Percentiles rank a stretch among this genome's conserved stretches.
Conservation (phyloP, 1,140 invertebrate genomes). For the Campoletis sonorensis region DNA sequence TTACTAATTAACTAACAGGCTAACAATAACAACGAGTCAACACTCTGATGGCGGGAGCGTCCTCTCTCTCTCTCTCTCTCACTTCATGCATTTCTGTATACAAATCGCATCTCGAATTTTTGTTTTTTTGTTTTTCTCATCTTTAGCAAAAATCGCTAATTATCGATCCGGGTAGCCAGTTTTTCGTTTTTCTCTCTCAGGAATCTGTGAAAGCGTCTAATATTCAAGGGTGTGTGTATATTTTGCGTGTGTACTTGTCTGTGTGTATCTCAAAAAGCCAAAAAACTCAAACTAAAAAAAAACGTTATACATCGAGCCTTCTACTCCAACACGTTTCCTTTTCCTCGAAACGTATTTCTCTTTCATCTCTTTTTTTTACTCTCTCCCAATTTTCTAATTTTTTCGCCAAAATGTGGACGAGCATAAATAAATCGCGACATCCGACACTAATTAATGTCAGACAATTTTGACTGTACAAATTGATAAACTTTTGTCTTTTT, state of each 20-base stretch:
- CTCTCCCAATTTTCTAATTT: slow-evolving; percentile 28
- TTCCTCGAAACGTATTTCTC: too few relatives aligned
- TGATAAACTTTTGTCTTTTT: slow-evolving; percentile 58
- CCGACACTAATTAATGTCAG: slow-evolving; percentile 18
- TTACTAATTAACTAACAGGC: slow-evolving; percentile 78
- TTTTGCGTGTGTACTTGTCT: too few relatives aligned
- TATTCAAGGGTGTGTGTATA: too few relatives aligned
- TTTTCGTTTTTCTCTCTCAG: not conserved
- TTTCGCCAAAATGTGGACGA: slow-evolving; percentile 24
- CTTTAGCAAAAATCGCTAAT: slow-evolving; percentile 54
- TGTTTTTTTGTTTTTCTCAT: too few relatives aligned
- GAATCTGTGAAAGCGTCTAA: too few relatives aligned
- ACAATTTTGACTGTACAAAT: slow-evolving; percentile 70
- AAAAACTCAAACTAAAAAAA: too few relatives aligned
- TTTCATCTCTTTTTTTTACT: slow-evolving; percentile 35
- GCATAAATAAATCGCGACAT: slow-evolving; percentile 44
- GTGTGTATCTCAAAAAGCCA: too few relatives aligned
- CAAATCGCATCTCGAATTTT: slow-evolving; percentile 70
- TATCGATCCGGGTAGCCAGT: slow-evolving; percentile 72
- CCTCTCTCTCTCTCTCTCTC: slow-evolving; percentile 25
- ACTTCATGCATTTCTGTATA: slow-evolving; percentile 55
- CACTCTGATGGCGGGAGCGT: slow-evolving; percentile 71
- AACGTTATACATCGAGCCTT: too few relatives aligned
- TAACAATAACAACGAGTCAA: slow-evolving; percentile 78
- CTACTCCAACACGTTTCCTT: too few relatives aligned